A percentile compares a stretch with the other conserved stretches of the same genome.
Conservation (phyloP, 1,140 invertebrate species). For the Pogonus chalceus region DNA sequence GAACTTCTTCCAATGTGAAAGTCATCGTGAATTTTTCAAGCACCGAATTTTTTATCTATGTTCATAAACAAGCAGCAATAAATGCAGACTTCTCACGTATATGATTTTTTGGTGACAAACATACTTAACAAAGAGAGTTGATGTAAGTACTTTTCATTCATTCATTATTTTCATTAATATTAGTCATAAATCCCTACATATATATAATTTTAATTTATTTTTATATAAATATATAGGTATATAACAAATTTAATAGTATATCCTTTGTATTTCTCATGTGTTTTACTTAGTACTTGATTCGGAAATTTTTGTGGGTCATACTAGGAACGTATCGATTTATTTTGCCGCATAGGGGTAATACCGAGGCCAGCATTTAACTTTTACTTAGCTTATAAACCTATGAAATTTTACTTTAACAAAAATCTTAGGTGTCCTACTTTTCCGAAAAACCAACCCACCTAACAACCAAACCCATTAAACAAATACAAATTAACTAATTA, state of each 20-base stretch:
- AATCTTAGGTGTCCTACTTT: too few relatives aligned
- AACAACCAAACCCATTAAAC: too few relatives aligned
- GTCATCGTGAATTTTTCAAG: not conserved
- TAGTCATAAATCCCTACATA: too few relatives aligned
- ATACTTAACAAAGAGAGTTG: conserved; percentile 31
- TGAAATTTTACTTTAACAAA: too few relatives aligned
- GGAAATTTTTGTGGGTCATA: conserved; percentile 29
- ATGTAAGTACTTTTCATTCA: conserved; percentile 26
- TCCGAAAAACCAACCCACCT: too few relatives aligned
- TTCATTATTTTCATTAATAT: too few relatives aligned
- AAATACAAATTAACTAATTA: too few relatives aligned
- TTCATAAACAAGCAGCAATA: conserved; percentile 28
- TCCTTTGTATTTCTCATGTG: not conserved
- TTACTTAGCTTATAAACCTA: too few relatives aligned
- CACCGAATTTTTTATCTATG: conserved; percentile 16
- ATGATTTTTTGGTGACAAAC: conserved; percentile 33
- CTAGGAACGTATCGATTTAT: conserved; percentile 29
- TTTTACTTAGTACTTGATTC: not conserved
- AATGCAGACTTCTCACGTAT: conserved; percentile 32
- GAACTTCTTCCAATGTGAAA: not conserved
- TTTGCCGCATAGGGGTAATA: conserved; percentile 31
- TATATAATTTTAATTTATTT: not conserved
- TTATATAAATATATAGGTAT: not conserved
- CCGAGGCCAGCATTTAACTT: not conserved
- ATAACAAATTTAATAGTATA: not conserved